Evolutionary conservation across 2,797 vertebrate genomes (phyloP).

Genomic region (Phalanger gymnotis): DNA sequence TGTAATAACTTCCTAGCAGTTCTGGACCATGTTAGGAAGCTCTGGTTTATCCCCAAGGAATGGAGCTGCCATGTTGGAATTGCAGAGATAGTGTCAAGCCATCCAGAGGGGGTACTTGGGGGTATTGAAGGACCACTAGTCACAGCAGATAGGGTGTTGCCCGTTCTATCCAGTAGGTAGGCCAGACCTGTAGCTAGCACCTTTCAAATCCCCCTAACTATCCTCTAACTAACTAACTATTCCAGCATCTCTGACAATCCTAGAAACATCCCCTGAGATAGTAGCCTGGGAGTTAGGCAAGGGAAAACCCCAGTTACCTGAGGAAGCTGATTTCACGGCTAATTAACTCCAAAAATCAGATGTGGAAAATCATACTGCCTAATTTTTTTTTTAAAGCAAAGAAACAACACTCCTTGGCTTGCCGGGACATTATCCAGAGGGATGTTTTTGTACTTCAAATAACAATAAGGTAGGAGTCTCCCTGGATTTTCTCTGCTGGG

Average conservation of each 20-base stretch:
- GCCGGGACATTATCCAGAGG: background rate
- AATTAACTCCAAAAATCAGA: constrained; percentile 34
- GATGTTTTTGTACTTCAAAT: background rate
- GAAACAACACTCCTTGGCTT: background rate
- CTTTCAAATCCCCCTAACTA: background rate
- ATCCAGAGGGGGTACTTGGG: background rate
- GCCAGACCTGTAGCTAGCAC: background rate
- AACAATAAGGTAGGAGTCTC: background rate
- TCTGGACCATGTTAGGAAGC: background rate
- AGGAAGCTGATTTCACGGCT: constrained; percentile 46
- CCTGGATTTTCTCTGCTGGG: background rate
- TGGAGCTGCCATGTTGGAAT: background rate
- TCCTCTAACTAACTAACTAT: background rate
- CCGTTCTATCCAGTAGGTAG: background rate
- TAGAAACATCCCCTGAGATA: background rate
- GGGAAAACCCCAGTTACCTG: background rate
- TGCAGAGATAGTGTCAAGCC: background rate
- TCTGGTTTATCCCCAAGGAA: background rate
- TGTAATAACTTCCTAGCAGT: background rate
- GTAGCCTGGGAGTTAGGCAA: background rate
- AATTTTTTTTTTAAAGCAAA: background rate
- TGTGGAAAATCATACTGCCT: background rate
- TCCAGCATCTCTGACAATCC: constrained; percentile 18
- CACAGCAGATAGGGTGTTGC: background rate
- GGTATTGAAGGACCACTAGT: background rate